phyloP scores from a whole-genome alignment of 2,888 invertebrate species.

The Fragum sueziense region DNA sequence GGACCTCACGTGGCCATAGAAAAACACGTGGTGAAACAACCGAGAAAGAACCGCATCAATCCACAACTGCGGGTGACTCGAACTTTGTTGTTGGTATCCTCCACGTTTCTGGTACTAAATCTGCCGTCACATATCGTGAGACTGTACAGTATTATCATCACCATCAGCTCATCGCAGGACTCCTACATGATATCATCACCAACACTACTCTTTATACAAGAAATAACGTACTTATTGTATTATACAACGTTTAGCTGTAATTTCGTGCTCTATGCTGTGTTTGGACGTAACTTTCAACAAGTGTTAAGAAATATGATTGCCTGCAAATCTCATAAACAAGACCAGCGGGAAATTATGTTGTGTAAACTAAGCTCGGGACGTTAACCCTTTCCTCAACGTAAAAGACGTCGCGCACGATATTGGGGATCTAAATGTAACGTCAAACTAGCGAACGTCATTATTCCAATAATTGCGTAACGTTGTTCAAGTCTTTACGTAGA shows the following conservation, averaged over 20 bases:
- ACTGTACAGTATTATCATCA: slow-evolving; percentile 59
- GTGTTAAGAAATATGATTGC: slow-evolving; percentile 32
- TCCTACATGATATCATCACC: slow-evolving; percentile 8
- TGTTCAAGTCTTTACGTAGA: no score
- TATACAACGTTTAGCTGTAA: slow-evolving; percentile 68
- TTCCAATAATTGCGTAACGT: no score
- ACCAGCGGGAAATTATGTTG: slow-evolving; percentile 6
- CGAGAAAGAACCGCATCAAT: slow-evolving; percentile 20
- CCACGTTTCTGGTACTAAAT: slow-evolving; percentile 71
- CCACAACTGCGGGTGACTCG: slow-evolving; percentile 66
- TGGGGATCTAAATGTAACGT: no score
- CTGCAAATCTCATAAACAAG: slow-evolving; percentile 3
- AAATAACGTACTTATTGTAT: slow-evolving; percentile 61
- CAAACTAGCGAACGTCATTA: no score
- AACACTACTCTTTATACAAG: slow-evolving; percentile 47
- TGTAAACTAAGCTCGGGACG: slow-evolving; percentile 7
- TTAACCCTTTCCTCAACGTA: no score
- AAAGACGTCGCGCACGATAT: no score
- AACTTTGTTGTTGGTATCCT: slow-evolving; percentile 71
- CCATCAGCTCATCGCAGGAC: neutral
- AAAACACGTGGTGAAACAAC: neutral
- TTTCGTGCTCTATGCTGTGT: slow-evolving; percentile 66
- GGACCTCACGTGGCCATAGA: neutral
- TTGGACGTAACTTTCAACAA: slow-evolving; percentile 64
- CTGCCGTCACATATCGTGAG: slow-evolving; percentile 74